Evolutionary conservation across 2,797 vertebrate genomes (phyloP).

Genomic region (Bradypodion pumilum): DNA sequence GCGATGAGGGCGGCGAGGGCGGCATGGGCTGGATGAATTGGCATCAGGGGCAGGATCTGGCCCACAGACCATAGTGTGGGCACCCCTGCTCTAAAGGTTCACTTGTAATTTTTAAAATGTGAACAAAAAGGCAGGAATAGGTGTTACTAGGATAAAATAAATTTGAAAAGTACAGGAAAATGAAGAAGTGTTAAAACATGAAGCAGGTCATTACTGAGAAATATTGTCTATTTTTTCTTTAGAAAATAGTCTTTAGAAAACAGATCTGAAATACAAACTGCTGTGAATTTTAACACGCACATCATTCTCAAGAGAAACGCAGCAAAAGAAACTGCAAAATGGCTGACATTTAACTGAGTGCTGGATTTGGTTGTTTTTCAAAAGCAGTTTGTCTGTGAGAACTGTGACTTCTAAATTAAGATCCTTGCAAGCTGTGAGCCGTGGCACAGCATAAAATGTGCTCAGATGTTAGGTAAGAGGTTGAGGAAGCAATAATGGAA

Average conservation of each 20-base stretch:
- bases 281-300: not conserved
- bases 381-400: not conserved
- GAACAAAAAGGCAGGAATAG: too few relatives aligned
- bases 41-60: too few relatives aligned
- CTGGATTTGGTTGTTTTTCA: not conserved
- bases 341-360: not conserved
- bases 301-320: not conserved
- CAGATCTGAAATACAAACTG: not conserved
- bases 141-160: not conserved
- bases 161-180: not conserved
- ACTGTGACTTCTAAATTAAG: not conserved
- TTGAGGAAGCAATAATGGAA: constrained; percentile 23
- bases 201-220: not conserved
- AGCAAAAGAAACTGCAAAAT: not conserved
- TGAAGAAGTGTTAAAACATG: not conserved
- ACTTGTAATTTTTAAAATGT: too few relatives aligned
- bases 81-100: too few relatives aligned
- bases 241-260: not conserved
- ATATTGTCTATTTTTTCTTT: not conserved
- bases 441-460: constrained; percentile 3
- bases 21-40: too few relatives aligned
- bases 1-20: too few relatives aligned
- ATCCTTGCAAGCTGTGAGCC: not conserved
- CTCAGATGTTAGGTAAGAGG: not conserved
- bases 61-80: too few relatives aligned